Evolutionary conservation across 1,140 invertebrate genomes (phyloP), one percentile per base, ranked within the genome.

Genomic region (Druon quercuslanigerum): DNA sequence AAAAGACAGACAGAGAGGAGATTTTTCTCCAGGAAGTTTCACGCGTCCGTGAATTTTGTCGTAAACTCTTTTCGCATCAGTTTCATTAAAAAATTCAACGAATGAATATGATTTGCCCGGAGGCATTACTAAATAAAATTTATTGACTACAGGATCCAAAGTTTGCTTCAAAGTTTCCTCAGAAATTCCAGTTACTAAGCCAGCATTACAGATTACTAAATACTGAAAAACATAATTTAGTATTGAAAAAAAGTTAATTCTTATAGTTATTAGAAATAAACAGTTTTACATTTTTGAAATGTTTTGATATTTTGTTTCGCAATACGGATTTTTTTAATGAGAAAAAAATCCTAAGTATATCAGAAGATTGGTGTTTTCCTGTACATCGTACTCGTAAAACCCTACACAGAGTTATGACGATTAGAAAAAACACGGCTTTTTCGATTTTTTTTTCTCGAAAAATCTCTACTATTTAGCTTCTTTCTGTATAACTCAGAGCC

Each of bases 81-180:
- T 78, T 4, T 90, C 19, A 2, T 89, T 85, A 11, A 83, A 66
- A 85, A 93, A 96, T 70, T 90, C 88, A 2, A 97, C 82, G 90
- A 97, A 96, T 72, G 94, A 94, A 85, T 95, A 97, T 0, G 96
- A 95, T 91, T 97, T 96, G 72, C 92, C 92, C 16, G 93, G 92
- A 72, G 95, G 80, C 94, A 97, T 94, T 19, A 93, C 84, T 51
- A 97, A 73, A 17, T 90, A 71, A 92, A 92, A 81, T 91, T 90
- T 51, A 93, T 60, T 70, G 25, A 56, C 93, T 94, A 92, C 90
- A 92, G 84, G 85, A 79, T 79, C 79, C 74, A 85, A 93, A 93
- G 77, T 93, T 50, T 92, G 82, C 9, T 94, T 84, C 1, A 97
- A 82, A 40, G 91, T 89, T 87, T 95, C 94, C 84, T 94, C 92